phyloP scores from a whole-genome alignment of 2,113 vertebrate species.

The Fukomys damarensis region DNA sequence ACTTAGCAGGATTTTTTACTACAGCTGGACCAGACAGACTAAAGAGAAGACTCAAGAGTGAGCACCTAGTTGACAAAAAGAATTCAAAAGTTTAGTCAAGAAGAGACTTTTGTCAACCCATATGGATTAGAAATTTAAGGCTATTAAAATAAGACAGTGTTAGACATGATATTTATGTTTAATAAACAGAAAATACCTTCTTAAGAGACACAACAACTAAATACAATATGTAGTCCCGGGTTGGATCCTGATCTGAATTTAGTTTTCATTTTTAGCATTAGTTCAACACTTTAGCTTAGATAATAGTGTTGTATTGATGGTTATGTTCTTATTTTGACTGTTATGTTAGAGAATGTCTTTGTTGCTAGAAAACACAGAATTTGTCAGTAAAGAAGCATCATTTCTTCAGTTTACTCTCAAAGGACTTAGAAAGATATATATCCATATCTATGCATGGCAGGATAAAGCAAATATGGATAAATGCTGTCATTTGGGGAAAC shows the following conservation, averaged over 20 bases:
- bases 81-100: neutral
- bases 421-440: neutral
- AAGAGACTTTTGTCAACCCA: neutral
- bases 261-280: neutral
- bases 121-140: neutral
- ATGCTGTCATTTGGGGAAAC: neutral
- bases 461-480: neutral
- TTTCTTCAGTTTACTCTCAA: neutral
- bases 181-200: neutral
- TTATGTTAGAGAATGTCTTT: conserved; percentile 6
- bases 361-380: conserved; percentile 10
- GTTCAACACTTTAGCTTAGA: conserved; percentile 3
- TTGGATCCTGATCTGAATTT: neutral
- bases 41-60: neutral
- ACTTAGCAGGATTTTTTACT: conserved; percentile 19
- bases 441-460: neutral
- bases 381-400: neutral
- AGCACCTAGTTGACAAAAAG: neutral
- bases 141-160: neutral
- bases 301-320: neutral
- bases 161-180: neutral
- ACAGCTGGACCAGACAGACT: neutral
- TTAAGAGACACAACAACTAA: neutral
- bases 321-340: conserved; percentile 34
- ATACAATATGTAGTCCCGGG: neutral